Evolutionary conservation across 2,888 invertebrate genomes (phyloP), one percentile per base, ranked within the genome.

Genomic region (Eupithecia tripunctaria): DNA sequence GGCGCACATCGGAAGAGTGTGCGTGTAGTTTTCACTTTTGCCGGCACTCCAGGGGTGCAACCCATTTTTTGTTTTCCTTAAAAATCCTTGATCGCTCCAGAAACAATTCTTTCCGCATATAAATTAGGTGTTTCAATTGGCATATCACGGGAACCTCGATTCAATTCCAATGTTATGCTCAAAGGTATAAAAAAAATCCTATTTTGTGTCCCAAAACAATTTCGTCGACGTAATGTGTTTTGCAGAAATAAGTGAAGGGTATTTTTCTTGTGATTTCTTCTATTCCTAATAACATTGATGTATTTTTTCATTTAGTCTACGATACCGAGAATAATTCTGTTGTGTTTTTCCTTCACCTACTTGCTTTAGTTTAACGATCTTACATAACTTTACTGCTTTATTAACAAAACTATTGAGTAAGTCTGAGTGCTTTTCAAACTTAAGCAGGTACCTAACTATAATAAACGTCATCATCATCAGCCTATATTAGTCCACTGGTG

Each of bases 81-180:
- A 68, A 65, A 74, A 74, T 66, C 32, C 66, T 18, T 38, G 41
- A 32, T 65, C 62, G 62, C 36, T 43, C 36, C 47, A 51, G 38
- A 67, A 66, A 73, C 62, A 70, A 65, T 70, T 29, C 29, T 71
- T 69, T 75, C 65, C 29, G 76, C 75, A 75, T 77, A 77, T 77
- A 73, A 73, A 77, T 77, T 73, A 74, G 70, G 74, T 70, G 66
- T 70, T 70, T 56, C 59, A 43, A 74, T 71, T 67, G 36, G 51
- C 14, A 64, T 72, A 74, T 74, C 74, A 64, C 68, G 68, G 64
- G 65, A 64, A 71, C 71, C 71, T 71, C 47, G 47, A 74, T 70
- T 75, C 75, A 73, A 73, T 75, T 67, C 60, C 47, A 68, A 64
- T 68, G 65, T 63, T 36, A 63, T 63, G 62, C 62, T 36, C n/a